These are phyloP conservation scores for Sclerurus mexicanus DNA, from an alignment of 2,113 vertebrate genomes.

Conservation along the genomic window DNA sequence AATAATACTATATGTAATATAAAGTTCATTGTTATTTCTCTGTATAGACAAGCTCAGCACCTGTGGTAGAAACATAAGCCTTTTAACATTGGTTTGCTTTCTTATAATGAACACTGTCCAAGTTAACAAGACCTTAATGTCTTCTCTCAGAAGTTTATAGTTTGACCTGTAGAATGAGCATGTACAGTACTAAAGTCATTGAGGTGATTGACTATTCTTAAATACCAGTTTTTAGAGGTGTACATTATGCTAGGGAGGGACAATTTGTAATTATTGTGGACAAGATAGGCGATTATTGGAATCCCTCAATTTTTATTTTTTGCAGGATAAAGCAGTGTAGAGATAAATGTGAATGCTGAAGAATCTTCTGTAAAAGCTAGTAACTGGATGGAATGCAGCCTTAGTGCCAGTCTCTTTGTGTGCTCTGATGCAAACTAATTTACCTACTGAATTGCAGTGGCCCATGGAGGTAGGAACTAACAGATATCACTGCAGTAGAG, in stretches of 20 bases:
- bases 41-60: not conserved
- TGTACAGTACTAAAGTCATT: not conserved
- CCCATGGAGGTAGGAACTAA: not conserved
- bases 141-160: not conserved
- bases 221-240: not conserved
- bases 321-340: not conserved
- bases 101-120: not conserved
- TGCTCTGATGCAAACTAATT: not conserved
- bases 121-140: not conserved
- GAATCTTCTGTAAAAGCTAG: not conserved
- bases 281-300: not conserved
- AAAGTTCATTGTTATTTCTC: not conserved
- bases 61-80: not conserved
- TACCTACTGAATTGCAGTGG: not conserved
- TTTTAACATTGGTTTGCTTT: not conserved
- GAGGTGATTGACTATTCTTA: not conserved
- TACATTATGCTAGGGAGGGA: not conserved
- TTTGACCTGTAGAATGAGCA: not conserved
- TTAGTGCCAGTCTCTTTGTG: not conserved
- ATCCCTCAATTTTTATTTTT: not conserved
- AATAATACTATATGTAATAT: not conserved
- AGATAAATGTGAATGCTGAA: not conserved
- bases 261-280: not conserved
- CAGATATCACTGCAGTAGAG: not conserved
- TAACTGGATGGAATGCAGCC: not conserved